A percentile compares a stretch with the other conserved stretches of the same genome.
Evolutionary conservation across 2,888 invertebrate genomes (phyloP).

Genomic region (Eilema griseolum): DNA sequence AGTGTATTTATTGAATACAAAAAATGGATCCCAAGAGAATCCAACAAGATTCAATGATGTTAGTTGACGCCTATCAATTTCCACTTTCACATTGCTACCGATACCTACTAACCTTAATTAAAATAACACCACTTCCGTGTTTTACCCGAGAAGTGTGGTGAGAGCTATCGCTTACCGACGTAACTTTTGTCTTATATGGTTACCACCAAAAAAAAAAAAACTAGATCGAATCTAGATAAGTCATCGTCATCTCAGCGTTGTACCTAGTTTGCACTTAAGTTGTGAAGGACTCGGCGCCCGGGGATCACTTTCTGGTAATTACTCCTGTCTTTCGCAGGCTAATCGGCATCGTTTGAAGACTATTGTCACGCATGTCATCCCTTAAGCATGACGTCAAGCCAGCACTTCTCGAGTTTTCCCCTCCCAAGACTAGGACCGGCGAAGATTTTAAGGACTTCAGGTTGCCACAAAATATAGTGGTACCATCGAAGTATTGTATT

Average conservation of each 20-base stretch:
- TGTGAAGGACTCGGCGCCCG: neutral
- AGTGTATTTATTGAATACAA: too few species aligned
- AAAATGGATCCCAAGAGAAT: neutral
- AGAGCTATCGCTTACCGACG: conserved; percentile 29
- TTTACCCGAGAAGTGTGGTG: conserved; percentile 38
- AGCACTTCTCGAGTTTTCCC: neutral
- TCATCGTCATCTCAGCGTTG: neutral
- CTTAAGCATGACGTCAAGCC: too few species aligned
- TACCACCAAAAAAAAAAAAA: neutral
- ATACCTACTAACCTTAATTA: conserved; percentile 34
- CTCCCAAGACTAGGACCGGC: too few species aligned
- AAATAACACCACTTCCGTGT: conserved; percentile 44
- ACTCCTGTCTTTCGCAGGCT: neutral
- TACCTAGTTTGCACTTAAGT: neutral
- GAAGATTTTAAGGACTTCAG: too few species aligned
- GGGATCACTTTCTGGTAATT: neutral
- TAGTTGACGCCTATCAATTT: neutral
- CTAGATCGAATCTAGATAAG: too few species aligned
- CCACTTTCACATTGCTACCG: conserved; percentile 21
- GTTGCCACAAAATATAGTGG: too few species aligned
- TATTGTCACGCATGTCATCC: neutral
- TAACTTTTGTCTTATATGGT: neutral
- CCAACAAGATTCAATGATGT: neutral
- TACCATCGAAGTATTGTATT: too few species aligned
- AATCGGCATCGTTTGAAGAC: neutral